Evolutionary conservation across 30 jellyfish, hydroid and myxozoan species (phyloP).

Genomic region (Hydractinia symbiolongicarpus): DNA sequence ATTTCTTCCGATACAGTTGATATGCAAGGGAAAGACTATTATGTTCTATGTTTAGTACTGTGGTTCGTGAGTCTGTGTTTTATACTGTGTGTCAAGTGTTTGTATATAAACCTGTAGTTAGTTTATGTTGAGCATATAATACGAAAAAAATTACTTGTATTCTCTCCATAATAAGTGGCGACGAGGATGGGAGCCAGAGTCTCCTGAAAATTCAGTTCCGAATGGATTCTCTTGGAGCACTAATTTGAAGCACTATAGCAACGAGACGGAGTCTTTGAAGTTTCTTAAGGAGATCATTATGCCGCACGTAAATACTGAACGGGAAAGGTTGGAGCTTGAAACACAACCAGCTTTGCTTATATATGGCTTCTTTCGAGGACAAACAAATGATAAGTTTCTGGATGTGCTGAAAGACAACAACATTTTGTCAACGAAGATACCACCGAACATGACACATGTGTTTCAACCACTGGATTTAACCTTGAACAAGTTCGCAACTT

Average conservation of each 20-base stretch:
- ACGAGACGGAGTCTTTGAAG: conserved; percentile 11
- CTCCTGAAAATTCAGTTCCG: too few relatives aligned
- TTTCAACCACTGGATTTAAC: conserved; percentile 17
- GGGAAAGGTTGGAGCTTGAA: background rate
- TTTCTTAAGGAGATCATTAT: conserved; percentile 4
- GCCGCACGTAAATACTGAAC: conserved; percentile 1
- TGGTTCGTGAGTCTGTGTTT: too few relatives aligned
- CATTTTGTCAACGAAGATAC: background rate
- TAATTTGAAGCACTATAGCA: background rate
- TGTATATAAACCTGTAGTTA: too few relatives aligned
- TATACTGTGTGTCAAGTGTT: too few relatives aligned
- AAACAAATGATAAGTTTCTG: background rate
- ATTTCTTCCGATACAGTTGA: conserved; percentile 24
- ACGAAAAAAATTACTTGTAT: too few relatives aligned
- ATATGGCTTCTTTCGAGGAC: conserved; percentile 12
- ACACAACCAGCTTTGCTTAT: conserved; percentile 8
- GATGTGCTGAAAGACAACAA: conserved; percentile 4
- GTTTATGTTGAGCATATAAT: too few relatives aligned
- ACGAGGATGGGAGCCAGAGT: too few relatives aligned
- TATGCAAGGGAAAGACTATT: conserved; percentile 13
- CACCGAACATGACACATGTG: too few relatives aligned
- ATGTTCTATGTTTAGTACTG: too few relatives aligned
- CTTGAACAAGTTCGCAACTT: background rate
- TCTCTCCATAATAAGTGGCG: too few relatives aligned
- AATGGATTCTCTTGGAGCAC: conserved; percentile 2